These are phyloP conservation scores for Lutraria lutraria DNA, from an alignment of 2,888 invertebrate genomes.

Conservation along the genomic window DNA sequence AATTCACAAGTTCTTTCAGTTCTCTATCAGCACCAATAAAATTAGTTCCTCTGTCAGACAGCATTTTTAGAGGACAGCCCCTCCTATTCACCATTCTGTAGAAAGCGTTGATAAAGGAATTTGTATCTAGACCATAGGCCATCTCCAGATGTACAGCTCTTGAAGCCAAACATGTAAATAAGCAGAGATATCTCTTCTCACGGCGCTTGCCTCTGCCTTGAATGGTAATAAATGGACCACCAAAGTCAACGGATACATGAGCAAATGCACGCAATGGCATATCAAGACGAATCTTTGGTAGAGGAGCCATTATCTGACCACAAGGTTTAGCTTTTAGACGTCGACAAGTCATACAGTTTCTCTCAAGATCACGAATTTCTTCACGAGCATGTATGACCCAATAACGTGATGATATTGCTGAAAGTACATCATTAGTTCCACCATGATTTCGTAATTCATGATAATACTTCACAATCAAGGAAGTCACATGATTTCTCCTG, in stretches of 20 bases:
- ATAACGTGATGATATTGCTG: slow-evolving; percentile 51
- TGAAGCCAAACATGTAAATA: slow-evolving; percentile 66
- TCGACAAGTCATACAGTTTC: slow-evolving; percentile 50
- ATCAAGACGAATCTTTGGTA: slow-evolving; percentile 43
- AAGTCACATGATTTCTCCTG: slow-evolving; percentile 52
- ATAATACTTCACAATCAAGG: slow-evolving; percentile 56
- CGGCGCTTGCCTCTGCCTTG: slow-evolving; percentile 63
- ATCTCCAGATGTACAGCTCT: slow-evolving; percentile 68
- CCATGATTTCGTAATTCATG: slow-evolving; percentile 56
- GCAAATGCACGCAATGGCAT: slow-evolving; percentile 51
- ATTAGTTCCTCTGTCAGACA: slow-evolving; percentile 67
- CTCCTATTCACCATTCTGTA: slow-evolving; percentile 57
- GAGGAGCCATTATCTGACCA: slow-evolving; percentile 60
- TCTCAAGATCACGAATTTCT: slow-evolving; percentile 60
- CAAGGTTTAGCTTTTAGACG: slow-evolving; percentile 44
- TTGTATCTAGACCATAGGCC: slow-evolving; percentile 59
- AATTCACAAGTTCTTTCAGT: slow-evolving; percentile 35
- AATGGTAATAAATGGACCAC: slow-evolving; percentile 58
- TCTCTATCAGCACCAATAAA: slow-evolving; percentile 59
- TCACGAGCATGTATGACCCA: slow-evolving; percentile 68
- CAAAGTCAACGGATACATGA: slow-evolving; percentile 55
- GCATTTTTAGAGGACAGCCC: slow-evolving; percentile 53
- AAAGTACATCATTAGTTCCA: slow-evolving; percentile 61
- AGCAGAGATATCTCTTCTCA: slow-evolving; percentile 62
- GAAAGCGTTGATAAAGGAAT: slow-evolving; percentile 67